phyloP scores from a whole-genome alignment of 2,888 invertebrate species.

The Monochamus alternatus region DNA sequence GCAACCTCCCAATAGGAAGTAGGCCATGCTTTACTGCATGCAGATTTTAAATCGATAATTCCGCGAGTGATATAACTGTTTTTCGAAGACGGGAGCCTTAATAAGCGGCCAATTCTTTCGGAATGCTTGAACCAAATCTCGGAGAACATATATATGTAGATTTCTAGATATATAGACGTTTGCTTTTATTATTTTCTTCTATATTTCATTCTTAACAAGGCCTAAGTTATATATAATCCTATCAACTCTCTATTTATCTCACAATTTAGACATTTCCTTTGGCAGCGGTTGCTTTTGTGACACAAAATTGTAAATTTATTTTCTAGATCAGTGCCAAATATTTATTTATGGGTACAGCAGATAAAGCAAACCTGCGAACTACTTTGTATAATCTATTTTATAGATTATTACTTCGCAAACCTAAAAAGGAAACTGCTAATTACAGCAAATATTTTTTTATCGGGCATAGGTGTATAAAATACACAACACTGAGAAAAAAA shows the following conservation, averaged over 20 bases:
- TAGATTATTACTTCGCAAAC: too few relatives aligned
- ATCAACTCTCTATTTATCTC: constrained; percentile 26
- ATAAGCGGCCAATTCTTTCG: constrained; percentile 35
- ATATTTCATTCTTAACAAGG: constrained; percentile 15
- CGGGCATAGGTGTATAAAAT: too few relatives aligned
- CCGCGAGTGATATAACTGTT: constrained; percentile 46
- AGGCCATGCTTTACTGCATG: constrained; percentile 53
- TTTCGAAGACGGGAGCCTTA: constrained; percentile 37
- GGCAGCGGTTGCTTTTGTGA: not conserved
- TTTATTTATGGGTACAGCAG: not conserved
- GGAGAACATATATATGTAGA: constrained; percentile 31
- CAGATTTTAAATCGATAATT: constrained; percentile 54
- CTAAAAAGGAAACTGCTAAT: too few relatives aligned
- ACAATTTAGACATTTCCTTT: constrained; percentile 15
- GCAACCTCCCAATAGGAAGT: constrained; percentile 49
- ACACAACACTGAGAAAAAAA: too few relatives aligned
- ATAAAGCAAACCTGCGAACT: not conserved
- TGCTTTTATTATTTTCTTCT: not conserved
- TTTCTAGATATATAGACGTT: constrained; percentile 1
- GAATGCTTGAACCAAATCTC: constrained; percentile 34
- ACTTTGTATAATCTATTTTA: too few relatives aligned
- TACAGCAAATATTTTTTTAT: too few relatives aligned
- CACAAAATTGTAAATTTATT: constrained; percentile 8
- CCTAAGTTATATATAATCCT: constrained; percentile 27
- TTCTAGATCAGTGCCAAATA: not conserved